Conservation (phyloP, 2,888 invertebrate species). For the Phengaris alcon region DNA sequence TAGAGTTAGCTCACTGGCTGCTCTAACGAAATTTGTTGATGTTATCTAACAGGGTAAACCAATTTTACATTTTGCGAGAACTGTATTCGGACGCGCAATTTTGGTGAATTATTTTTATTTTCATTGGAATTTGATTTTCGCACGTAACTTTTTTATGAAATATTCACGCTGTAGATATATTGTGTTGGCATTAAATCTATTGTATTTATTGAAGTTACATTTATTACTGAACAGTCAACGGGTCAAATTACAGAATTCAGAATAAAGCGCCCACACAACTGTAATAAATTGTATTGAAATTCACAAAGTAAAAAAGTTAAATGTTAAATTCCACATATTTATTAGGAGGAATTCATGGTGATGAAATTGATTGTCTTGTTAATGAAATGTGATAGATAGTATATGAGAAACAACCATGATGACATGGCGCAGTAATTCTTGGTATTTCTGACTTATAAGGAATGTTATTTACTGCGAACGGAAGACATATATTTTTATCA, state of each 20-base stretch:
- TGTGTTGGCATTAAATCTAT: not conserved
- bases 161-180: not conserved
- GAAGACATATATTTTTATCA: constrained; percentile 21
- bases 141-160: not conserved
- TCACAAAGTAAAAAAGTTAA: not conserved
- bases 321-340: no score
- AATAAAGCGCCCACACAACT: not conserved
- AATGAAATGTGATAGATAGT: not conserved
- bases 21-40: constrained; percentile 29
- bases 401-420: not conserved
- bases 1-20: constrained; percentile 20
- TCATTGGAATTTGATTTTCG: not conserved
- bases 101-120: constrained; percentile 11
- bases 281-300: not conserved
- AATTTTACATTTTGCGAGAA: constrained; percentile 27
- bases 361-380: not conserved
- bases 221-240: no score
- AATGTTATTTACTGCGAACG: constrained; percentile 1
- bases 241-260: not conserved
- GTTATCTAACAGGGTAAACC: constrained; percentile 28
- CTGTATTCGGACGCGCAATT: constrained; percentile 15
- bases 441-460: not conserved
- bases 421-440: not conserved
- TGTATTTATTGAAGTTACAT: no score
- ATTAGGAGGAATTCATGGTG: not conserved